Evolutionary conservation across 2,797 vertebrate genomes (phyloP), one percentile per base, ranked within the genome.

Genomic region (Pelodytes ibericus): DNA sequence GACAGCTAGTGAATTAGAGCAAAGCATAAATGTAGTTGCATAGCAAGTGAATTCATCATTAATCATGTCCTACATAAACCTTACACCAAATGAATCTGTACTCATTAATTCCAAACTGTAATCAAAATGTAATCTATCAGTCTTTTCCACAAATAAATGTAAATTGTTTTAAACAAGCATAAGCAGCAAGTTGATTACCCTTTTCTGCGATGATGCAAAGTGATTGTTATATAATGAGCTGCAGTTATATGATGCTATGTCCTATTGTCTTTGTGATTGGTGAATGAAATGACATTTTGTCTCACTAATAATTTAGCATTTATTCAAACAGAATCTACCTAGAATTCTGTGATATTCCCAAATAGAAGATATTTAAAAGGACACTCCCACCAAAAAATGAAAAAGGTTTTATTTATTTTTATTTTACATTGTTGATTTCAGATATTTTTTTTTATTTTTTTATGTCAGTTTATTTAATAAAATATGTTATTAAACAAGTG

Each of bases 51-150:
- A 20, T 33, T 73, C 64, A 69, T 74, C 77, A 79, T 79, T 74
- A 79, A 79, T 79, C 77, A 79, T 72, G 57, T 68, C 64, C 77
- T 69, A 62, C 64, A 79, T 44, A 69, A 73, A 79, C 71, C 77
- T 73, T 74, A 68, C 47, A 69, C 57, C 39, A 27, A 79, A 25
- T 47, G 44, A 79, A 79, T 79, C 44, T 68, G 64, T 79, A 69
- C 63, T 79, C 71, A 79, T 79, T 73, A 79, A 73, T 74, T 79
- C 57, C 58, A 69, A 79, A 73, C 77, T 74, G 77, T 69, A 79
- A 79, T 79, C 77, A 79, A 79, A 79, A 72, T 79, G 77, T 74
- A 74, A 79, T 79, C 71, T 79, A 79, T 79, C 77, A 79, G 77
- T 74, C 76, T 72, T 79, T 67, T 69, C 31, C 70, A 30, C 57